Percentiles rank a stretch among this genome's conserved stretches.
Conservation (phyloP, 35 echinoderm and acorn worm species). For the Apostichopus parvimensis region DNA sequence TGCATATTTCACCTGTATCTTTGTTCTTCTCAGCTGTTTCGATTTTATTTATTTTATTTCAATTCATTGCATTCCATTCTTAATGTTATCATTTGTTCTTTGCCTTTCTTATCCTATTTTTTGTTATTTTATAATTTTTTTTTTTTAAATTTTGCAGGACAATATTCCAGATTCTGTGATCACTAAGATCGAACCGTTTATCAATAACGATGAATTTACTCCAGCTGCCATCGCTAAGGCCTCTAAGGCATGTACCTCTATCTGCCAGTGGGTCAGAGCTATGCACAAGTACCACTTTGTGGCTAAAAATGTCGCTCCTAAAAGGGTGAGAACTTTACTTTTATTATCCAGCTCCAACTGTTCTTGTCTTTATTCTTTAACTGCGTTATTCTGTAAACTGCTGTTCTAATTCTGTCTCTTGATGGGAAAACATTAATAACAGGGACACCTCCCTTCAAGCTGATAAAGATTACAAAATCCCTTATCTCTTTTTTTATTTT, state of each 20-base stretch:
- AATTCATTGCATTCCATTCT: too few relatives aligned
- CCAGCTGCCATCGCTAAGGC: constrained; percentile 90
- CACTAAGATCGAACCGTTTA: constrained; percentile 89
- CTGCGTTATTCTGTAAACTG: too few relatives aligned
- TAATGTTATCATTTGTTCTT: background rate
- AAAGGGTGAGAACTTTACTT: constrained; percentile 72
- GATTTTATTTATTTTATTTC: too few relatives aligned
- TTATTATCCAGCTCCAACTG: background rate
- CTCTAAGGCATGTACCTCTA: constrained; percentile 98
- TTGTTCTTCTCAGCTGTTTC: too few relatives aligned
- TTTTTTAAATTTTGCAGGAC: constrained; percentile 52
- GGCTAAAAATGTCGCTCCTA: constrained; percentile 90
- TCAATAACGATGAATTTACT: constrained; percentile 94
- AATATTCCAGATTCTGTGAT: constrained; percentile 91
- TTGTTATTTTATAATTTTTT: background rate
- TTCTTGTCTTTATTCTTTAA: too few relatives aligned
- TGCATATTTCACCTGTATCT: too few relatives aligned
- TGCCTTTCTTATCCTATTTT: background rate
- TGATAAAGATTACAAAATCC: too few relatives aligned
- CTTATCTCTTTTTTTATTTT: too few relatives aligned
- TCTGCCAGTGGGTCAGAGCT: constrained; percentile 94
- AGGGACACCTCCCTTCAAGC: too few relatives aligned
- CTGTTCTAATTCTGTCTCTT: too few relatives aligned
- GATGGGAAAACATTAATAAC: too few relatives aligned
- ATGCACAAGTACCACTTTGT: constrained; percentile 99